A percentile compares a stretch with the other conserved stretches of the same genome.
Evolutionary conservation across 2,888 invertebrate genomes (phyloP).

Genomic region (Bombylius discolor): DNA sequence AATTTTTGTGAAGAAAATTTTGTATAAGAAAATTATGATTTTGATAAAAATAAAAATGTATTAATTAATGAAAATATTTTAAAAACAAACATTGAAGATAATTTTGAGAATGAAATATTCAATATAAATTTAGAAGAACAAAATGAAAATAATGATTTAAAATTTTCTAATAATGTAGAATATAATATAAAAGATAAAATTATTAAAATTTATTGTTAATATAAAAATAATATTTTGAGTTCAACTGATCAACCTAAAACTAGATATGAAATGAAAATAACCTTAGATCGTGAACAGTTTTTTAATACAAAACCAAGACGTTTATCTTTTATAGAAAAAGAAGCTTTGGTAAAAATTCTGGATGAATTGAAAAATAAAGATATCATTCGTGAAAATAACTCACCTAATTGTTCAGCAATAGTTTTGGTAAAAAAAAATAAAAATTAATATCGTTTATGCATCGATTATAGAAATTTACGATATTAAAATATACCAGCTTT

Average conservation of each 20-base stretch:
- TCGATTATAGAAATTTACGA: too few relatives aligned
- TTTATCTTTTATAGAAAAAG: background rate
- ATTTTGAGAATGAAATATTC: background rate
- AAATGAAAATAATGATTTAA: background rate
- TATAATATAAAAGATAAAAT: background rate
- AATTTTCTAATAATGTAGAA: background rate
- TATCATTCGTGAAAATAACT: conserved; percentile 1
- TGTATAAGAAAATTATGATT: background rate
- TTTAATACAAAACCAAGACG: background rate
- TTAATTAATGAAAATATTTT: background rate
- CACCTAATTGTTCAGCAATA: conserved; percentile 5
- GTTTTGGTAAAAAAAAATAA: conserved; percentile 9
- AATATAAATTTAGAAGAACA: background rate
- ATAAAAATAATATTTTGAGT: background rate
- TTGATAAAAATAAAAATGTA: too few relatives aligned
- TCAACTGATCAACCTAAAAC: background rate
- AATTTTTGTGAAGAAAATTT: background rate
- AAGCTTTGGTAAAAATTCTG: background rate
- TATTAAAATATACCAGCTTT: background rate
- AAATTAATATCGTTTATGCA: too few relatives aligned
- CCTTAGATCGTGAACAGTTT: background rate
- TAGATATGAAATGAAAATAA: background rate
- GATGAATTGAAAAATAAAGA: background rate
- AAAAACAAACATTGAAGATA: background rate
- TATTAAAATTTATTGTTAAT: background rate